A percentile compares a stretch with the other conserved stretches of the same genome.
Evolutionary conservation across 2,113 vertebrate species (phyloP).

Genomic region (Urocynchramus pylzowi): DNA sequence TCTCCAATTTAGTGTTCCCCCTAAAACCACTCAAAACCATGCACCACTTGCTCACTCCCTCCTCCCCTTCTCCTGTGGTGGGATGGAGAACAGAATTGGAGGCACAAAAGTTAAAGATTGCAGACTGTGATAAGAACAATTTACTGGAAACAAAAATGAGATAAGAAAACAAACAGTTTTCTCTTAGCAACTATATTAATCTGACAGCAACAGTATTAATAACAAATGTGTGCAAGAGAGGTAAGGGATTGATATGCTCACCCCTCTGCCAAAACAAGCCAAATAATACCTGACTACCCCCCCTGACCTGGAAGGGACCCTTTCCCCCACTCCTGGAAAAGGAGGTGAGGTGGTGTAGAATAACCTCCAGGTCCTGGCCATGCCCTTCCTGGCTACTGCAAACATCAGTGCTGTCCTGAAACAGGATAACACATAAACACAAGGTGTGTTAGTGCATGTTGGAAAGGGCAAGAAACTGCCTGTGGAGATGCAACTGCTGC

Average conservation of each 20-base stretch:
- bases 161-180: background rate
- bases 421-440: background rate
- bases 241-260: background rate
- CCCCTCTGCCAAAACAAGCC: background rate
- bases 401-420: background rate
- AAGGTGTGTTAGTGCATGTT: background rate
- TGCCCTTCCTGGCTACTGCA: background rate
- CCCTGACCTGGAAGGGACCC: background rate
- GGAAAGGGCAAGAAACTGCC: background rate
- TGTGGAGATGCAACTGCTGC: background rate
- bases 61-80: no score
- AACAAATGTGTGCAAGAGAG: background rate
- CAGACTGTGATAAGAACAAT: background rate
- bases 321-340: background rate
- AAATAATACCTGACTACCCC: rapidly evolving
- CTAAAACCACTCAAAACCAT: background rate
- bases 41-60: rapidly evolving
- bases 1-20: background rate
- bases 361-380: background rate
- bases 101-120: background rate
- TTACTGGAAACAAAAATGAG: background rate
- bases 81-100: background rate
- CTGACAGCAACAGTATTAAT: background rate
- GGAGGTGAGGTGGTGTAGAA: background rate
- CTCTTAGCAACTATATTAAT: background rate